Evolutionary conservation across 1,140 invertebrate genomes (phyloP).

Genomic region (Melitaea cinxia): DNA sequence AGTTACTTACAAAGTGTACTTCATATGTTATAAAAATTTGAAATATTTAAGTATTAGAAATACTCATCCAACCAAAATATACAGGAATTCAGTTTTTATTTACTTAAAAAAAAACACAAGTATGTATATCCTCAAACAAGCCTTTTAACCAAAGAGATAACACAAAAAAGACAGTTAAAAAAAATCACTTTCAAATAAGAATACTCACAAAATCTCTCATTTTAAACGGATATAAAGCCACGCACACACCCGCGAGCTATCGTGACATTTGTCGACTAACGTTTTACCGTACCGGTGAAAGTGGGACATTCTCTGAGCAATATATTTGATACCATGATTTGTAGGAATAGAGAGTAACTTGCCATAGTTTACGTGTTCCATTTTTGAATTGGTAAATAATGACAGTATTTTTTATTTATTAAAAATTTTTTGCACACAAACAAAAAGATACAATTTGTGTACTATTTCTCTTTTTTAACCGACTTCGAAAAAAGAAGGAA

Average conservation of each 20-base stretch:
- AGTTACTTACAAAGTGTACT: too few species aligned
- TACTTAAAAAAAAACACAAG: too few species aligned
- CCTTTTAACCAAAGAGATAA: not conserved
- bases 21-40: too few species aligned
- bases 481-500: too few species aligned
- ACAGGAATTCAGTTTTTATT: too few species aligned
- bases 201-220: constrained; percentile 31
- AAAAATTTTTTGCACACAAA: not conserved
- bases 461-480: too few species aligned
- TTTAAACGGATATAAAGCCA: constrained; percentile 16
- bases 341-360: constrained; percentile 19
- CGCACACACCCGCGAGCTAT: constrained; percentile 19
- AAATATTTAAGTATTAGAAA: too few species aligned
- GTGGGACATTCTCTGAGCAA: constrained; percentile 38
- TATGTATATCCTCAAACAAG: too few species aligned
- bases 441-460: too few species aligned
- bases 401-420: not conserved
- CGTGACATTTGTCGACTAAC: constrained; percentile 20
- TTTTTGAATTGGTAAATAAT: not conserved
- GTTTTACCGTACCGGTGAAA: constrained; percentile 41
- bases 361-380: constrained; percentile 8
- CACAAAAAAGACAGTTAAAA: not conserved
- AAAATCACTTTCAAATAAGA: not conserved
- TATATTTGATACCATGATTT: constrained; percentile 19
- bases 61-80: too few species aligned